Percentiles rank a stretch among this genome's conserved stretches.
Evolutionary conservation across 2,113 vertebrate species (phyloP).

Genomic region (Vimba vimba): DNA sequence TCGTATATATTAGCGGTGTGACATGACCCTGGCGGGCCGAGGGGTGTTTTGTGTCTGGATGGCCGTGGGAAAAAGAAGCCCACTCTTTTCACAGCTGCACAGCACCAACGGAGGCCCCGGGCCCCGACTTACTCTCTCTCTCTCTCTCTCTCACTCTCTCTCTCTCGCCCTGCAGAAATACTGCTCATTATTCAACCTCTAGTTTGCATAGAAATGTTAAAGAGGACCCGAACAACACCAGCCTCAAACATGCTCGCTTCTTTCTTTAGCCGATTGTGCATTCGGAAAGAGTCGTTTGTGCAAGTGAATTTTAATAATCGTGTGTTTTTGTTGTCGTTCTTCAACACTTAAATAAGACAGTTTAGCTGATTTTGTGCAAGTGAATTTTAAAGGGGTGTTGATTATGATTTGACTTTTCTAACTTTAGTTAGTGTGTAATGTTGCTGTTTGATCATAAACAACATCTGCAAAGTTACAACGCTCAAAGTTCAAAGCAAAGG

Average conservation of each 20-base stretch:
- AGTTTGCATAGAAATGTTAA: slow-evolving; percentile 81
- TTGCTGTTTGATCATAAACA: too few species aligned
- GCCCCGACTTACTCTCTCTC: slow-evolving; percentile 40
- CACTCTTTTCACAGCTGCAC: slow-evolving; percentile 91
- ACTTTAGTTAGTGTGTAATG: too few species aligned
- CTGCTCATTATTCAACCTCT: slow-evolving; percentile 85
- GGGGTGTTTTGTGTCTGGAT: slow-evolving; percentile 82
- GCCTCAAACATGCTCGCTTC: background rate
- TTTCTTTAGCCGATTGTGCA: background rate
- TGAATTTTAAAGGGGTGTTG: too few species aligned
- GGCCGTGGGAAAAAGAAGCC: slow-evolving; percentile 93
- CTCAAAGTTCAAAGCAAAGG: too few species aligned
- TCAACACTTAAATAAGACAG: background rate
- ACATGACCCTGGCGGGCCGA: slow-evolving; percentile 85
- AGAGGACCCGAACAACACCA: slow-evolving; percentile 62
- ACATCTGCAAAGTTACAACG: too few species aligned
- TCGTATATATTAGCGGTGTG: slow-evolving; percentile 84
- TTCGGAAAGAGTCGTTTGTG: background rate
- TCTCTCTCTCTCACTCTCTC: too few species aligned
- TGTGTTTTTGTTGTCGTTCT: background rate
- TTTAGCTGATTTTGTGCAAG: too few species aligned
- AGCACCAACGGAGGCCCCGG: slow-evolving; percentile 77
- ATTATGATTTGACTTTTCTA: too few species aligned
- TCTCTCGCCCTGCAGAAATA: slow-evolving; percentile 78
- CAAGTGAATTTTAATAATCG: background rate